A percentile compares a stretch with the other conserved stretches of the same genome.
Evolutionary conservation across 1,140 invertebrate species (phyloP).

Genomic region (Ceratosolen fusciceps): DNA sequence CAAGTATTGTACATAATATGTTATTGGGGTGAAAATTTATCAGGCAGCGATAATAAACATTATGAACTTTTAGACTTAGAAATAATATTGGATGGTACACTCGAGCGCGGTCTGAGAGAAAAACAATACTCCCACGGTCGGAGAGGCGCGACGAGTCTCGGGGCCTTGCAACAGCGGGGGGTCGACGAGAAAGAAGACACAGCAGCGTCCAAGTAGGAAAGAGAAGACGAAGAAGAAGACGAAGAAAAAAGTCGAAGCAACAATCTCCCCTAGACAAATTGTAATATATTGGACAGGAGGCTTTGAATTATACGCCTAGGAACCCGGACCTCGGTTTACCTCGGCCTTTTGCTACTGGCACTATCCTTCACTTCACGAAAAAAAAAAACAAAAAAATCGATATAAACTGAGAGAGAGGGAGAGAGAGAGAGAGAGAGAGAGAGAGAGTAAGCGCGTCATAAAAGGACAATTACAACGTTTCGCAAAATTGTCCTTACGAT

Average conservation of each 20-base stretch:
- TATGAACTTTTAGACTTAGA: background rate
- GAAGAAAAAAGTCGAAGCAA: constrained; percentile 43
- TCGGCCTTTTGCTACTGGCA: constrained; percentile 27
- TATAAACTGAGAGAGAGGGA: too few species aligned
- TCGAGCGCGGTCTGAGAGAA: constrained; percentile 32
- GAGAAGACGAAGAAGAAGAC: constrained; percentile 9
- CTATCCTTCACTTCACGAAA: background rate
- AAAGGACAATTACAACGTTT: too few species aligned
- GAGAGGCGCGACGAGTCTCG: constrained; percentile 34
- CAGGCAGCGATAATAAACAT: background rate
- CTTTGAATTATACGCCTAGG: constrained; percentile 60
- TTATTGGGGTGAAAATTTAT: constrained; percentile 18
- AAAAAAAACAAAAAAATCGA: background rate
- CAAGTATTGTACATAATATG: too few species aligned
- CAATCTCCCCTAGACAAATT: constrained; percentile 68
- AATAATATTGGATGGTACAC: constrained; percentile 3
- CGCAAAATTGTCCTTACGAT: too few species aligned
- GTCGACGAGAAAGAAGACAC: constrained; percentile 44
- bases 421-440: too few species aligned
- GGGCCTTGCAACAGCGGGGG: constrained; percentile 54
- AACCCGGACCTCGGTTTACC: background rate
- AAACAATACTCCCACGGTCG: constrained; percentile 60
- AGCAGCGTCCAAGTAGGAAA: constrained; percentile 17
- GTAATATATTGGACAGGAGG: constrained; percentile 66
- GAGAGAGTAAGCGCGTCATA: too few species aligned